Evolutionary conservation across 2,797 vertebrate genomes (phyloP).

Genomic region (Petrocephalus schoutedeni): DNA sequence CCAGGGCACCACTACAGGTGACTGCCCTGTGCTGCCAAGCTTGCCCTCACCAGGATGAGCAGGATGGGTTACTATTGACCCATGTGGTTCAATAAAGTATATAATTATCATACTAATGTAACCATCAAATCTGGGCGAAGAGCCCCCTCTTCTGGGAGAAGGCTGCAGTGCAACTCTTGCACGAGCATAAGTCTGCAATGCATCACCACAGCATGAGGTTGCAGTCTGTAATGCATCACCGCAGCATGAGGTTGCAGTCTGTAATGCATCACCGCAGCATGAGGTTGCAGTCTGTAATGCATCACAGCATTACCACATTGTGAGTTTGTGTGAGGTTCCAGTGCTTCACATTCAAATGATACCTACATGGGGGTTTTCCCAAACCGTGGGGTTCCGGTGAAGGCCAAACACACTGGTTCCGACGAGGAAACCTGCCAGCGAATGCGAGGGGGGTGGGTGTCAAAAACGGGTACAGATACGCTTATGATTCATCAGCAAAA

Average conservation of each 20-base stretch:
- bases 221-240: too few species aligned
- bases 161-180: background rate
- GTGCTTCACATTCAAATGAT: background rate
- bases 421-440: slow-evolving; percentile 46
- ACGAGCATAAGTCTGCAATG: background rate
- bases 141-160: background rate
- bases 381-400: slow-evolving; percentile 58
- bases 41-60: too few species aligned
- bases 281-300: background rate
- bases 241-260: background rate
- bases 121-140: background rate
- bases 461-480: background rate
- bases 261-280: background rate
- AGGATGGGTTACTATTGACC: too few species aligned
- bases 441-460: background rate
- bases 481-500: background rate
- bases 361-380: slow-evolving; percentile 58
- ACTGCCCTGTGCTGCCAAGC: too few species aligned
- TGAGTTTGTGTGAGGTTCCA: background rate
- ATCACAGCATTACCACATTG: background rate
- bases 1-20: too few species aligned
- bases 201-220: background rate
- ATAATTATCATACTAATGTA: background rate
- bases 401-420: slow-evolving; percentile 51
- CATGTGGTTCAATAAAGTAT: too few species aligned